A percentile compares a stretch with the other conserved stretches of the same genome.
Conservation (phyloP, 1,140 invertebrate species). For the Nylanderia fulva region DNA sequence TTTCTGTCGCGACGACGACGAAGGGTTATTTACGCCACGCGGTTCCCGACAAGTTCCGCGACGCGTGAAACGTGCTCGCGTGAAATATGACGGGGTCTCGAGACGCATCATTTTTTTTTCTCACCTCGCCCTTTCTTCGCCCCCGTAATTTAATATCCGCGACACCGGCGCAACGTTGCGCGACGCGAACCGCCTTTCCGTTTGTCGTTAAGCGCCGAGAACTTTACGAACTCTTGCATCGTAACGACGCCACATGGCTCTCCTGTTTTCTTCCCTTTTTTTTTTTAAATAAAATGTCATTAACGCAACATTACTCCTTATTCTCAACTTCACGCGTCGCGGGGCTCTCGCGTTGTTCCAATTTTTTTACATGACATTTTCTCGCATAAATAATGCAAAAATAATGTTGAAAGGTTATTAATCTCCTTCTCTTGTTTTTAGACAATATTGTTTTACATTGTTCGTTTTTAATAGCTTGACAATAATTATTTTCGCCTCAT, state of each 20-base stretch:
- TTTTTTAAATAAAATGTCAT: constrained; percentile 25
- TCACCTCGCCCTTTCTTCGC: constrained; percentile 26
- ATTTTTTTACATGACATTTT: background rate
- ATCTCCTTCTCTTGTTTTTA: background rate
- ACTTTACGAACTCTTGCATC: constrained; percentile 50
- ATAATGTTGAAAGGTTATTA: background rate
- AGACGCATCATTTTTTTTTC: constrained; percentile 30
- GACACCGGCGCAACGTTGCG: background rate
- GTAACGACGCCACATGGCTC: background rate
- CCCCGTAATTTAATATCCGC: constrained; percentile 65
- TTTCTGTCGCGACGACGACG: background rate
- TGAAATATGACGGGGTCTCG: constrained; percentile 65
- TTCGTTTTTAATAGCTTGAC: background rate
- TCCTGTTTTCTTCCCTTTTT: too few species aligned
- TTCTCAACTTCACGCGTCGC: background rate
- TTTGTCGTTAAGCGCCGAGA: constrained; percentile 41
- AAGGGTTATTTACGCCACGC: constrained; percentile 64
- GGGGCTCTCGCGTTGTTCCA: background rate
- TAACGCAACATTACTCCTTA: constrained; percentile 7
- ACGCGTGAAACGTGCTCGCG: constrained; percentile 66
- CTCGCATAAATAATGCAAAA: background rate
- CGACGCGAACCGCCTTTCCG: constrained; percentile 9
- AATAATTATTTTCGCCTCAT: background rate
- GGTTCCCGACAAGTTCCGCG: constrained; percentile 46
- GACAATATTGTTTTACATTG: background rate